A percentile compares a stretch with the other conserved stretches of the same genome.
phyloP scores from a whole-genome alignment of 2,888 invertebrate species.

The Escarpia spicata region DNA sequence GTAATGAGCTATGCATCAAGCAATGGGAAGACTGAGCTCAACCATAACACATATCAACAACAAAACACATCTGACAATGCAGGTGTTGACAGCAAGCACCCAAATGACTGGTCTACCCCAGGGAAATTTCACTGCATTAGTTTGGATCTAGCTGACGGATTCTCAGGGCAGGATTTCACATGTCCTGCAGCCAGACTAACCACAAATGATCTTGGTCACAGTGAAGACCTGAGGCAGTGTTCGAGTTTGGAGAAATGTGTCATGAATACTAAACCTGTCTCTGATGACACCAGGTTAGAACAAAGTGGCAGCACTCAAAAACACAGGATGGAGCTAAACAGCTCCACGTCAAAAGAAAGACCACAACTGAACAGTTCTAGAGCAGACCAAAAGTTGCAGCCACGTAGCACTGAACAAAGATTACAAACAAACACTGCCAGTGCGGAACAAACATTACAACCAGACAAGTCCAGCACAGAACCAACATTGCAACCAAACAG shows the following conservation, averaged over 20 bases:
- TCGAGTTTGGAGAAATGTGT: not conserved
- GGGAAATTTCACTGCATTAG: not conserved
- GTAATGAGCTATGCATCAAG: not conserved
- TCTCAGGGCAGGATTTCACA: not conserved
- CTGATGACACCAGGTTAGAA: not conserved
- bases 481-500: not conserved
- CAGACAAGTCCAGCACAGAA: not conserved
- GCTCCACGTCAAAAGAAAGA: not conserved
- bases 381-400: not conserved
- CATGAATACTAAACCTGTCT: not conserved
- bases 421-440: not conserved
- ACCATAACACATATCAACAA: not conserved
- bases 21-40: not conserved
- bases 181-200: not conserved
- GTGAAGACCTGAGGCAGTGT: not conserved
- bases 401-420: not conserved
- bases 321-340: not conserved
- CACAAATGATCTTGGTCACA: not conserved
- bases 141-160: not conserved
- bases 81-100: not conserved
- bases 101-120: not conserved
- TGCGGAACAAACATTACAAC: not conserved
- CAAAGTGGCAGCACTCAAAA: not conserved
- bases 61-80: not conserved
- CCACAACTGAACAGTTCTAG: not conserved